phyloP scores from a whole-genome alignment of 23 tunicate species.

The Oikopleura dioica region DNA sequence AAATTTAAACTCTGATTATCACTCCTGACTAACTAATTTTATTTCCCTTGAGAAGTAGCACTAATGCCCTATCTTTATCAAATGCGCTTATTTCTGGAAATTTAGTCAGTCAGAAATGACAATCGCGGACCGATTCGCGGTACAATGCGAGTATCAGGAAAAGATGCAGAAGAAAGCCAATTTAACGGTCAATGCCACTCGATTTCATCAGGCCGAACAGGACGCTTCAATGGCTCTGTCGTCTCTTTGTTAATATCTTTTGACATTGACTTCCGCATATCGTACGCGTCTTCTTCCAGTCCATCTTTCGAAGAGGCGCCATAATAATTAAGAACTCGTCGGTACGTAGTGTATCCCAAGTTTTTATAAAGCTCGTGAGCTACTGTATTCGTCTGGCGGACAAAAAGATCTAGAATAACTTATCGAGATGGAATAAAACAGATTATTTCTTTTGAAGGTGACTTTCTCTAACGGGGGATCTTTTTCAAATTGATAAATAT shows the following conservation, averaged over 20 bases:
- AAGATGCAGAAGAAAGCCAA: too few species aligned
- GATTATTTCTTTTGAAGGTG: too few species aligned
- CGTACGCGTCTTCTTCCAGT: constrained; percentile 86
- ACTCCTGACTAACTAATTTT: too few species aligned
- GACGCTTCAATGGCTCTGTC: constrained; percentile 18
- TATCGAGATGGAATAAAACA: too few species aligned
- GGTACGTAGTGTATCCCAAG: constrained; percentile 15
- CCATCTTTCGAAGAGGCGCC: constrained; percentile 43
- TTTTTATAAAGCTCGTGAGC: constrained; percentile 7
- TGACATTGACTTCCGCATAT: constrained; percentile 72
- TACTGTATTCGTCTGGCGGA: background rate
- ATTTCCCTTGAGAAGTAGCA: too few species aligned
- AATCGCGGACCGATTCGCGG: too few species aligned
- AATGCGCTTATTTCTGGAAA: too few species aligned
- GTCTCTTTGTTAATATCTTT: constrained; percentile 43
- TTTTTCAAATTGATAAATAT: background rate
- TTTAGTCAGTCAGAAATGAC: too few species aligned
- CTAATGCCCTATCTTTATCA: too few species aligned
- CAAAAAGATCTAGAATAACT: constrained; percentile 5
- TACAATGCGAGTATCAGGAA: too few species aligned
- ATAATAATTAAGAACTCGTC: constrained; percentile 66
- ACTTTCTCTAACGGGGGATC: too few species aligned
- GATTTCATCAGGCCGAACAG: constrained; percentile 76
- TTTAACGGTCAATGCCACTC: constrained; percentile 19
- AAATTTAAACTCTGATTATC: too few species aligned